Evolutionary conservation across 1,140 invertebrate genomes (phyloP).

Genomic region (Pararge aegeria): DNA sequence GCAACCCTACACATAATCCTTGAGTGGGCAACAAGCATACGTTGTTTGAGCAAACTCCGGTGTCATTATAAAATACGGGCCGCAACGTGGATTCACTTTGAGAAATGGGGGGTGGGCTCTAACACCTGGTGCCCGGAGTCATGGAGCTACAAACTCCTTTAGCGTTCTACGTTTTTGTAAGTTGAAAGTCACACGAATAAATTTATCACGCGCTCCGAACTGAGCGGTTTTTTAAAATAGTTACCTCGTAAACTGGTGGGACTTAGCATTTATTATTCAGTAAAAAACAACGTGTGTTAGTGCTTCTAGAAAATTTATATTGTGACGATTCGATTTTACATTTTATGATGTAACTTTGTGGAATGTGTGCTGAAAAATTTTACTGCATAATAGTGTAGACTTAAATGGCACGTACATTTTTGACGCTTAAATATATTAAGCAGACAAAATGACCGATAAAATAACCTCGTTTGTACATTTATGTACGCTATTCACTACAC

Average conservation of each 20-base stretch:
- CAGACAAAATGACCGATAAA: too few species aligned
- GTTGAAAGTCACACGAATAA: conserved; percentile 47
- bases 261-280: conserved; percentile 34
- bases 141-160: conserved; percentile 29
- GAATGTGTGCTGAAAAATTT: not conserved
- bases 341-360: too few species aligned
- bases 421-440: too few species aligned
- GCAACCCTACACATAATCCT: conserved; percentile 55
- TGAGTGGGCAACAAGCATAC: conserved; percentile 61
- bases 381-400: too few species aligned
- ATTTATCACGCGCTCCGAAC: conserved; percentile 39
- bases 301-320: too few species aligned
- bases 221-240: conserved; percentile 39
- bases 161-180: conserved; percentile 41
- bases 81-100: conserved; percentile 66
- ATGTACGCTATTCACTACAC: too few species aligned
- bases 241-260: conserved; percentile 27
- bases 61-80: conserved; percentile 73
- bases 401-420: too few species aligned
- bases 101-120: conserved; percentile 58
- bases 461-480: too few species aligned
- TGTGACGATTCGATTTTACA: too few species aligned
- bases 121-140: conserved; percentile 54
- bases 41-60: conserved; percentile 58
- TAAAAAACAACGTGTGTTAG: conserved; percentile 15